These are phyloP conservation scores for Quiscalus mexicanus DNA, from an alignment of 2,113 vertebrate species.

Conservation along the genomic window DNA sequence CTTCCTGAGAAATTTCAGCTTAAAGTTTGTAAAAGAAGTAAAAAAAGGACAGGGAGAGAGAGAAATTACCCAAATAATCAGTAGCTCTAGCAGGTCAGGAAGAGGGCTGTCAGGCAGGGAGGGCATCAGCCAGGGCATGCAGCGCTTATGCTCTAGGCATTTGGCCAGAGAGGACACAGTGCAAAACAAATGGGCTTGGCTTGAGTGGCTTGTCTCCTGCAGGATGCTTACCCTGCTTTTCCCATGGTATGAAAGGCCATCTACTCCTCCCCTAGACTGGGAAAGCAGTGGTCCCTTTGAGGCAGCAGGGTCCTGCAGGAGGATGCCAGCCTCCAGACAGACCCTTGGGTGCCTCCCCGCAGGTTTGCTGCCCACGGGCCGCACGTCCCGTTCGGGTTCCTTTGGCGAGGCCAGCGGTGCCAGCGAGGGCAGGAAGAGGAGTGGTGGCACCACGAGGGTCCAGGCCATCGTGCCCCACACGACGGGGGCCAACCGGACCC, in stretches of 20 bases:
- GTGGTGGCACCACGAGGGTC: conserved; percentile 40
- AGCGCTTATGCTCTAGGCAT: background rate
- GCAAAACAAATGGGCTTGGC: background rate
- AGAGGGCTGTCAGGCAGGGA: background rate
- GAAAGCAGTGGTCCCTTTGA: background rate
- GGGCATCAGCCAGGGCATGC: background rate
- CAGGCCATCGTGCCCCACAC: conserved; percentile 86
- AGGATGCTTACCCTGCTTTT: background rate
- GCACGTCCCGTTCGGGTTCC: conserved; percentile 82
- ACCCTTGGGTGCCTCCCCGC: background rate
- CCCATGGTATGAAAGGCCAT: background rate
- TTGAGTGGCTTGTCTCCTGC: background rate
- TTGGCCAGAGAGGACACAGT: background rate
- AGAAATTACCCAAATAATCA: background rate
- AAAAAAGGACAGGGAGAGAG: background rate
- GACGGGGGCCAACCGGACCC: conserved; percentile 75
- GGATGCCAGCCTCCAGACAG: background rate
- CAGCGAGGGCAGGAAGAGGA: conserved; percentile 45
- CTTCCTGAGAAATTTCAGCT: background rate
- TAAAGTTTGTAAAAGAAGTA: background rate
- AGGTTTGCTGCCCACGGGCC: conserved; percentile 68
- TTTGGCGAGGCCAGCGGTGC: conserved; percentile 80
- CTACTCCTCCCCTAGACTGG: background rate
- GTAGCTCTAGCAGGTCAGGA: background rate
- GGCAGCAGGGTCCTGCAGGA: background rate